Conservation (phyloP, 2,113 vertebrate genomes). For the Protobothrops mucrosquamatus region DNA sequence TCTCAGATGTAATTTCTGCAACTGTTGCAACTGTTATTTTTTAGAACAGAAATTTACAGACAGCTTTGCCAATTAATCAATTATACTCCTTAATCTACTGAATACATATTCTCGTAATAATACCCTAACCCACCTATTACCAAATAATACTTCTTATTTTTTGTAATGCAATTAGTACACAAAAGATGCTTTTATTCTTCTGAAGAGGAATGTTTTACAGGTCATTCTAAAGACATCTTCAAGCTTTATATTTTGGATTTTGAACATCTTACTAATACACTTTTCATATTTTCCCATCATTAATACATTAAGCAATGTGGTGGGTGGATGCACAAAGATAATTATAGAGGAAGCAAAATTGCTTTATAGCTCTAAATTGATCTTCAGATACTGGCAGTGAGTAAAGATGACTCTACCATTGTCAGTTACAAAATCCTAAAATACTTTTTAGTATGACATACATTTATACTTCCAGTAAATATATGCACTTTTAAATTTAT, state of each 20-base stretch:
- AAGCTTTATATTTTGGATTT: not conserved
- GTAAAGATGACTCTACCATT: constrained; percentile 14
- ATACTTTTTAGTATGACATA: constrained; percentile 25
- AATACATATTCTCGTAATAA: not conserved
- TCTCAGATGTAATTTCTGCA: constrained; percentile 16
- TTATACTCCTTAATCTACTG: not conserved
- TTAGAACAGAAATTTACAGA: not conserved
- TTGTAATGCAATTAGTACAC: not conserved
- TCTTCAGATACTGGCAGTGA: not conserved
- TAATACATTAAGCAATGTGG: not conserved
- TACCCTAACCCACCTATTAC: not conserved
- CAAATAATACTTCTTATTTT: not conserved
- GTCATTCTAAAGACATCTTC: not conserved
- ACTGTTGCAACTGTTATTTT: constrained; percentile 10
- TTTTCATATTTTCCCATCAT: not conserved
- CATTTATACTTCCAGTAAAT: not conserved
- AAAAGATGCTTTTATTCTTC: not conserved
- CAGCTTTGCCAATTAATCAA: constrained; percentile 30
- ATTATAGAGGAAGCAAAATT: not conserved
- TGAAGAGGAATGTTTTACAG: not conserved
- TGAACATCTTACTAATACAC: not conserved
- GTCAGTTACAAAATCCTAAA: constrained; percentile 6
- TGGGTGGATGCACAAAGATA: not conserved
- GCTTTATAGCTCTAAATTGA: not conserved
- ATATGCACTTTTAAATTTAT: constrained; percentile 18